A percentile compares a stretch with the other conserved stretches of the same genome.
Conservation (phyloP, 1,140 invertebrate genomes). For the Drosophila sp. region DNA sequence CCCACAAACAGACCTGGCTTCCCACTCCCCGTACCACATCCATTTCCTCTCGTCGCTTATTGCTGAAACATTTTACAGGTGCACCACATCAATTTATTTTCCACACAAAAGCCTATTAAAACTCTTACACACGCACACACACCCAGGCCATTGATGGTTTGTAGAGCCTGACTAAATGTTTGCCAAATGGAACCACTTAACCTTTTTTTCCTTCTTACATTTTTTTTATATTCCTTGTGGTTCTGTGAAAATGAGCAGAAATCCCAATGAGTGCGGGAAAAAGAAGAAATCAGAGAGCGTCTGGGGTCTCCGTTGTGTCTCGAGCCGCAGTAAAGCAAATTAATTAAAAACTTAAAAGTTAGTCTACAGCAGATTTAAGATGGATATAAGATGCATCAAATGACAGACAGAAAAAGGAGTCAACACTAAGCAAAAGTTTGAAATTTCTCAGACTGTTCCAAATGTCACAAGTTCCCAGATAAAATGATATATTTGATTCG, state of each 20-base stretch:
- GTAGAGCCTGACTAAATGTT: conserved; percentile 68
- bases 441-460: background rate
- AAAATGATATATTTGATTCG: background rate
- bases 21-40: conserved; percentile 13
- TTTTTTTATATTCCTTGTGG: conserved; percentile 21
- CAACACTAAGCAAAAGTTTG: background rate
- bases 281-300: background rate
- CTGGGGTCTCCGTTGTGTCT: conserved; percentile 18
- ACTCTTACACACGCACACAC: conserved; percentile 68
- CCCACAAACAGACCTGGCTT: conserved; percentile 38
- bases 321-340: conserved; percentile 73
- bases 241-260: conserved; percentile 57
- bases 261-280: conserved; percentile 15
- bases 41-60: conserved; percentile 42
- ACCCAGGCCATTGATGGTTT: conserved; percentile 57
- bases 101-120: conserved; percentile 83
- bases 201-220: conserved; percentile 60
- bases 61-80: conserved; percentile 72
- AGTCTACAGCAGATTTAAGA: conserved; percentile 33
- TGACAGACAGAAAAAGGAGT: background rate
- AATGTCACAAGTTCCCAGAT: background rate
- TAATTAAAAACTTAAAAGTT: conserved; percentile 82
- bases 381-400: background rate
- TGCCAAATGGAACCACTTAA: conserved; percentile 82
- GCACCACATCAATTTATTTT: conserved; percentile 82